Conservation (phyloP, 1,140 invertebrate species). For the Drosophila neocordata region DNA sequence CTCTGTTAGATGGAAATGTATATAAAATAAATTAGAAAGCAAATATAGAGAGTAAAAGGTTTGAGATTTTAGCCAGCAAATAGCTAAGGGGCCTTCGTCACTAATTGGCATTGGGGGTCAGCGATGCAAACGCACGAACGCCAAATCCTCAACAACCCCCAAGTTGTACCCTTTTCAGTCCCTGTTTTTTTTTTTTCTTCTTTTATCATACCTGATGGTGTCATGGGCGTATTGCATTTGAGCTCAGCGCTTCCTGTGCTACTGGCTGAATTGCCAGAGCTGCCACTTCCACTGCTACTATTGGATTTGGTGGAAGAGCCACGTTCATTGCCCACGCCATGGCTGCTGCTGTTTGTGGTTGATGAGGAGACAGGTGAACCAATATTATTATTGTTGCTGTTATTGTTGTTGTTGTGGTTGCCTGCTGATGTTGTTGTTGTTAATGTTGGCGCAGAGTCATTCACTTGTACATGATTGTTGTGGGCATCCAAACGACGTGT, state of each 20-base stretch:
- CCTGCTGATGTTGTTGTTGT: constrained; percentile 32
- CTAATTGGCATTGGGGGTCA: constrained; percentile 71
- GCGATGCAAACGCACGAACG: constrained; percentile 47
- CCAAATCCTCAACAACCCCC: too few relatives aligned
- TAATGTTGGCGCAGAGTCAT: constrained; percentile 48
- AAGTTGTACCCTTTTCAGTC: too few relatives aligned
- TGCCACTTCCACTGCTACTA: constrained; percentile 75
- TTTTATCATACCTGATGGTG: constrained; percentile 69
- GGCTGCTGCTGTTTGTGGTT: constrained; percentile 71
- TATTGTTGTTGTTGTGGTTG: constrained; percentile 26
- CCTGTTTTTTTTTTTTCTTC: too few relatives aligned
- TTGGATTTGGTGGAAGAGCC: constrained; percentile 80
- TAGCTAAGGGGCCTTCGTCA: constrained; percentile 39
- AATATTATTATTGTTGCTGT: constrained; percentile 68
- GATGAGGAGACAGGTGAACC: constrained; percentile 77
- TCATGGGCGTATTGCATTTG: constrained; percentile 81
- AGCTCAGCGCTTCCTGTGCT: constrained; percentile 70
- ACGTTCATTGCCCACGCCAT: constrained; percentile 56
- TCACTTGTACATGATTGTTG: constrained; percentile 54
- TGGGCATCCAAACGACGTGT: constrained; percentile 70
- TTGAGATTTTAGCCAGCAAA: constrained; percentile 25
- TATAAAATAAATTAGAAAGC: constrained; percentile 72
- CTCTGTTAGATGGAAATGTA: constrained; percentile 20
- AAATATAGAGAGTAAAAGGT: constrained; percentile 21
- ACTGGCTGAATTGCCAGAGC: constrained; percentile 73